Conservation (phyloP, 1,140 invertebrate genomes). For the Sinonovacula constricta region DNA sequence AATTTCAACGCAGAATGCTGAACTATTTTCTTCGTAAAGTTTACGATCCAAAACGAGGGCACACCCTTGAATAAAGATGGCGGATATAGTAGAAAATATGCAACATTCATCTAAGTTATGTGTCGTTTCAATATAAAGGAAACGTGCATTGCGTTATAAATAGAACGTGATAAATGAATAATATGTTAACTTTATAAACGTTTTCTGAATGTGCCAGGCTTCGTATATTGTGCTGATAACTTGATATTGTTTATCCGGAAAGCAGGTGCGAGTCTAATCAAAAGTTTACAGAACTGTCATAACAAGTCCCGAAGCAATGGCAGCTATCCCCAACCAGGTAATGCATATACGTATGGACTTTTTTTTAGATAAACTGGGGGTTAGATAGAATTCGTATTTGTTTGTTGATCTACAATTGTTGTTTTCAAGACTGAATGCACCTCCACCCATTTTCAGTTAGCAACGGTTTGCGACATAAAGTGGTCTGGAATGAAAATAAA, state of each 20-base stretch:
- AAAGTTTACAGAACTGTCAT: not conserved
- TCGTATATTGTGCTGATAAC: not conserved
- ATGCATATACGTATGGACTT: not conserved
- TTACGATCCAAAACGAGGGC: conserved; percentile 55
- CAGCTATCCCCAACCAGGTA: conserved; percentile 17
- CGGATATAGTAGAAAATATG: conserved; percentile 37
- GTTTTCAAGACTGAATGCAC: too few species aligned
- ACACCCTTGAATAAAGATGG: conserved; percentile 56
- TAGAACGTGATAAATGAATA: too few species aligned
- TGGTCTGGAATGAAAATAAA: not conserved
- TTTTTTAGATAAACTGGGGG: not conserved
- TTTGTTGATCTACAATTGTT: too few species aligned
- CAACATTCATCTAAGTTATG: not conserved
- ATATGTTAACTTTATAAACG: too few species aligned
- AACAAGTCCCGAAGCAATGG: not conserved
- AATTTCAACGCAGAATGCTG: not conserved
- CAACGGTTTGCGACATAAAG: too few species aligned
- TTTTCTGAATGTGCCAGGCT: too few species aligned
- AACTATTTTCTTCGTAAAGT: conserved; percentile 21
- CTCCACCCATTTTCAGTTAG: conserved; percentile 20
- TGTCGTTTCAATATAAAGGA: not conserved
- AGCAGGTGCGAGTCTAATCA: conserved; percentile 40
- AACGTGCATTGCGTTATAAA: not conserved
- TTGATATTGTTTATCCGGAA: not conserved
- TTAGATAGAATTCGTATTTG: not conserved